Percentiles rank a stretch among this genome's conserved stretches.
phyloP scores from a whole-genome alignment of 2,797 vertebrate genomes.

The Psittacula derbiana region DNA sequence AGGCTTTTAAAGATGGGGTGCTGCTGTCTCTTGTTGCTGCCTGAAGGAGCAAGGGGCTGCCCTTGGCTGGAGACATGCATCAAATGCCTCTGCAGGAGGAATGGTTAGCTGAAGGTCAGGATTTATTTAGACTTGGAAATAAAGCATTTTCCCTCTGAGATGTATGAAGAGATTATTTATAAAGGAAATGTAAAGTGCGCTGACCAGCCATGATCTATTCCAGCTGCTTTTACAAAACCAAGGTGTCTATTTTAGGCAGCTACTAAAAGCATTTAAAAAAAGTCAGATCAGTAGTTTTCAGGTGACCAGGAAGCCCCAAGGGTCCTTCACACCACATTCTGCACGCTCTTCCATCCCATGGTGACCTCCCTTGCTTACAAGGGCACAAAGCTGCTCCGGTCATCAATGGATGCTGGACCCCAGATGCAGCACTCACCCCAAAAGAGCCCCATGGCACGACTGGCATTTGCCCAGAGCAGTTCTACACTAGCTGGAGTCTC shows the following conservation, averaged over 20 bases:
- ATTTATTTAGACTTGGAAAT: conserved; percentile 14
- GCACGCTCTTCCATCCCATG: neutral
- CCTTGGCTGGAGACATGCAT: neutral
- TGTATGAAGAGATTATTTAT: conserved; percentile 5
- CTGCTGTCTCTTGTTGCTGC: neutral
- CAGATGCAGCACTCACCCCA: rapidly evolving
- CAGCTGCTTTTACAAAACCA: neutral
- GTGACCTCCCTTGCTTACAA: rapidly evolving
- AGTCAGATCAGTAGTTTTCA: neutral
- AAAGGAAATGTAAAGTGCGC: neutral
- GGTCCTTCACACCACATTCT: neutral
- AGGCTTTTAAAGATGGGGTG: neutral
- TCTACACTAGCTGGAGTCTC: neutral
- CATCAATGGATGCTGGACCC: rapidly evolving
- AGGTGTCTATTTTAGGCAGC: neutral
- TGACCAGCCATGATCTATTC: conserved; percentile 11
- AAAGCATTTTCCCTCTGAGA: neutral
- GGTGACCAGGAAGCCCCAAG: neutral
- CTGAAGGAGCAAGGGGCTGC: neutral
- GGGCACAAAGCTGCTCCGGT: rapidly evolving
- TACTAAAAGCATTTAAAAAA: neutral
- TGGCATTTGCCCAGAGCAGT: neutral
- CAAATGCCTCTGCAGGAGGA: neutral
- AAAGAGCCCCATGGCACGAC: rapidly evolving
- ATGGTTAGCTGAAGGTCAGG: neutral